These are phyloP conservation scores for Caenorhabditis sp. DNA, from an alignment of 2,888 invertebrate genomes.

Conservation along the genomic window DNA sequence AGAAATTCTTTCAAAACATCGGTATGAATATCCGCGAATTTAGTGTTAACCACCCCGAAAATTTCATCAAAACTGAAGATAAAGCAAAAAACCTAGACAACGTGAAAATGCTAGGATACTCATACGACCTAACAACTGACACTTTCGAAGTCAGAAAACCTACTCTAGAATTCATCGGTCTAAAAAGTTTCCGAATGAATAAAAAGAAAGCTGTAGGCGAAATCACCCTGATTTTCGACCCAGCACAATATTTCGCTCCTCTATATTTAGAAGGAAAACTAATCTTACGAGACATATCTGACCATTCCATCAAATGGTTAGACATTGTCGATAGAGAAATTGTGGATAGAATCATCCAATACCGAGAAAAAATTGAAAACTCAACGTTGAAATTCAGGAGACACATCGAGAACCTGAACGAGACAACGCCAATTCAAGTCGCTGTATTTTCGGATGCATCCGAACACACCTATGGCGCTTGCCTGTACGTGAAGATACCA, in stretches of 20 bases:
- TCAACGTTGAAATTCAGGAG: neutral
- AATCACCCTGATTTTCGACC: constrained; percentile 4
- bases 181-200: neutral
- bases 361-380: neutral
- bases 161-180: neutral
- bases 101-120: constrained; percentile 28
- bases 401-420: neutral
- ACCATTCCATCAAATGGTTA: neutral
- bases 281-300: neutral
- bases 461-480: neutral
- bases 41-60: neutral
- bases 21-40: constrained; percentile 36
- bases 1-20: constrained; percentile 1
- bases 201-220: constrained; percentile 1
- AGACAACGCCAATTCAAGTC: neutral
- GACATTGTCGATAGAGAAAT: neutral
- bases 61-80: constrained; percentile 8
- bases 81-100: constrained; percentile 14
- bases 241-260: constrained; percentile 3
- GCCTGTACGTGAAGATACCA: neutral
- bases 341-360: neutral
- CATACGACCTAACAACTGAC: constrained; percentile 1
- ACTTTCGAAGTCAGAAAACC: constrained; percentile 14
- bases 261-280: constrained; percentile 3
- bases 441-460: neutral